A percentile compares a stretch with the other conserved stretches of the same genome.
These are phyloP conservation scores for Listronotus oregonensis DNA, from an alignment of 1,140 invertebrate species.

Conservation along the genomic window DNA sequence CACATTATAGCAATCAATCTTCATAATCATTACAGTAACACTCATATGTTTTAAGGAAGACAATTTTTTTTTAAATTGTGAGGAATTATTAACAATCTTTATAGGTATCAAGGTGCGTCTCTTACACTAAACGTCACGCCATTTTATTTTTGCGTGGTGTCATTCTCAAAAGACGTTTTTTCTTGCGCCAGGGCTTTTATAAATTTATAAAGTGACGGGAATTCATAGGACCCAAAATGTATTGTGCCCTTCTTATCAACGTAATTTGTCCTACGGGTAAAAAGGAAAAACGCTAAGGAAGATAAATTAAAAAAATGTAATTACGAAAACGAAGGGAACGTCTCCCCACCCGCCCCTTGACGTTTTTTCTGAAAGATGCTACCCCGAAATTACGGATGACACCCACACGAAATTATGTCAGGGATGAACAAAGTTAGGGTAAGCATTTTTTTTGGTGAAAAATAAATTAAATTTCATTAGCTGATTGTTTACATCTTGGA, in stretches of 20 bases:
- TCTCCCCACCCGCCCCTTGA: slow-evolving; percentile 14
- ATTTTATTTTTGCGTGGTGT: slow-evolving; percentile 20
- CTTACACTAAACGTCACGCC: slow-evolving; percentile 21
- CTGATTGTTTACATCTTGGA: neutral
- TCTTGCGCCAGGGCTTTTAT: slow-evolving; percentile 23
- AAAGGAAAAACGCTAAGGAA: slow-evolving; percentile 27
- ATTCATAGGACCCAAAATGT: slow-evolving; percentile 27
- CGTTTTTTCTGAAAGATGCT: slow-evolving; percentile 16
- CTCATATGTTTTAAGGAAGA: no score
- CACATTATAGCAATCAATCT: no score
- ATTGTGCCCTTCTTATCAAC: slow-evolving; percentile 30
- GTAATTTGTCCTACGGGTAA: slow-evolving; percentile 23
- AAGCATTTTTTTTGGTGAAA: slow-evolving; percentile 5
- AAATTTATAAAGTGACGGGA: slow-evolving; percentile 30
- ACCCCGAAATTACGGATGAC: slow-evolving; percentile 22
- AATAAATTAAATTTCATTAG: slow-evolving; percentile 11
- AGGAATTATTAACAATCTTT: slow-evolving; percentile 12
- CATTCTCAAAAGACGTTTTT: slow-evolving; percentile 13
- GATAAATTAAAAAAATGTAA: slow-evolving; percentile 31
- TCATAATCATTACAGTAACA: no score
- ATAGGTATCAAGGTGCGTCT: slow-evolving; percentile 14
- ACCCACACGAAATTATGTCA: slow-evolving; percentile 13
- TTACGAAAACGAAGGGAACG: slow-evolving; percentile 16
- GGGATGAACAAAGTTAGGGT: neutral
- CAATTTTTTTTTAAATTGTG: no score